These are phyloP conservation scores for Etheostoma perlongum DNA, from an alignment of 2,797 vertebrate species.

Conservation along the genomic window DNA sequence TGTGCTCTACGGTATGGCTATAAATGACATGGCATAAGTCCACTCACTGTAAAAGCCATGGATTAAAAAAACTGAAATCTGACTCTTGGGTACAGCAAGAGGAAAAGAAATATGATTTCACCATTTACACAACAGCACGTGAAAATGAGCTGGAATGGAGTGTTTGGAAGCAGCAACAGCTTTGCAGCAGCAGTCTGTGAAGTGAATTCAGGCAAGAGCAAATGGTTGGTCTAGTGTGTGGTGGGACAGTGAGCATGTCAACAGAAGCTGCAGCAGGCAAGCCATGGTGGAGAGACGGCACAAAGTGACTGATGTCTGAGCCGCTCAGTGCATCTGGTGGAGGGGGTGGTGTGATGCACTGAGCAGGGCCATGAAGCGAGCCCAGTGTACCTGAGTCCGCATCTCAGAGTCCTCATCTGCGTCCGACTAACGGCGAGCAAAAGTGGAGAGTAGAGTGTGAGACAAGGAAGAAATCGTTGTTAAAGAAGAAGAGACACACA, in stretches of 20 bases:
- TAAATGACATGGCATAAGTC: constrained; percentile 19
- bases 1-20: constrained; percentile 33
- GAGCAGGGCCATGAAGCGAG: constrained; percentile 52
- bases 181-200: constrained; percentile 42
- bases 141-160: constrained; percentile 38
- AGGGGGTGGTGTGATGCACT: constrained; percentile 56
- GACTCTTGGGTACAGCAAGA: constrained; percentile 15
- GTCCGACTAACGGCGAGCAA: constrained; percentile 90
- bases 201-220: constrained; percentile 42
- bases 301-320: constrained; percentile 58
- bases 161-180: constrained; percentile 29
- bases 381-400: constrained; percentile 92
- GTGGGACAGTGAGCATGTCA: constrained; percentile 30
- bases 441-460: constrained; percentile 74
- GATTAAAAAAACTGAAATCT: constrained; percentile 31
- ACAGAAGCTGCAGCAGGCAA: constrained; percentile 43
- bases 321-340: constrained; percentile 65
- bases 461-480: constrained; percentile 12
- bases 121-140: constrained; percentile 34
- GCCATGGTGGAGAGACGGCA: constrained; percentile 34
- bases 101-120: constrained; percentile 29
- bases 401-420: constrained; percentile 95
- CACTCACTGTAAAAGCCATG: constrained; percentile 7
- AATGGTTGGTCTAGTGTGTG: constrained; percentile 42
- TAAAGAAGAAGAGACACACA: constrained; percentile 10